Conservation (phyloP, 2,113 vertebrate species). For the Nannobrachium achirus region DNA sequence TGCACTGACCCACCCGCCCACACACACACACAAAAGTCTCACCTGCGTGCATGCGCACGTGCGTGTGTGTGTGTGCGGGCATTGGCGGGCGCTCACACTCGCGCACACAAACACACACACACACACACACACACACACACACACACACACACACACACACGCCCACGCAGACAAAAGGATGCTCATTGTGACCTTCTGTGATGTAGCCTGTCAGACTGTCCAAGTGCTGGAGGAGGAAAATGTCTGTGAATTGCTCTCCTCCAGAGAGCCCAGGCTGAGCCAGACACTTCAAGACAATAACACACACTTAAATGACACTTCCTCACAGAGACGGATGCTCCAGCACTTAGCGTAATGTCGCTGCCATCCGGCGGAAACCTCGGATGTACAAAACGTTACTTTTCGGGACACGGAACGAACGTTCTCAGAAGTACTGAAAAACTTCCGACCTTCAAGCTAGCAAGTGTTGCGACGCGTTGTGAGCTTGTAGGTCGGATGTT, state of each 20-base stretch:
- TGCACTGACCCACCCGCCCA: too few relatives aligned
- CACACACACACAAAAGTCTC: constrained; percentile 6
- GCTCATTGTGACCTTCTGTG: constrained; percentile 46
- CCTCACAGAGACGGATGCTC: constrained; percentile 31
- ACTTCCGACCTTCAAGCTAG: too few relatives aligned
- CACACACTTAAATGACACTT: too few relatives aligned
- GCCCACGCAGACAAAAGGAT: constrained; percentile 16
- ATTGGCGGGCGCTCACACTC: constrained; percentile 1
- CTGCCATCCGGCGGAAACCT: too few relatives aligned
- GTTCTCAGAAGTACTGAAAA: too few relatives aligned
- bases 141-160: too few relatives aligned
- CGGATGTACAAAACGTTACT: too few relatives aligned
- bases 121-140: too few relatives aligned
- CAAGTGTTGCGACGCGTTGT: too few relatives aligned
- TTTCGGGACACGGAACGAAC: too few relatives aligned
- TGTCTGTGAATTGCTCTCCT: constrained; percentile 54
- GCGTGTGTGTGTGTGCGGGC: constrained; percentile 11
- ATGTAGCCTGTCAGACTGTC: constrained; percentile 5
- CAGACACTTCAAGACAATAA: constrained; percentile 39
- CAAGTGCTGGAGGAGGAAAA: constrained; percentile 40
- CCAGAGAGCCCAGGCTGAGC: constrained; percentile 24
- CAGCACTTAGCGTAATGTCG: not conserved
- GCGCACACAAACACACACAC: constrained; percentile 12
- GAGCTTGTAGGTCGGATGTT: too few relatives aligned
- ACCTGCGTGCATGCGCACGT: constrained; percentile 3